These are phyloP conservation scores for Lamellibrachia luymesi DNA, from an alignment of 1,140 invertebrate species.

Conservation along the genomic window DNA sequence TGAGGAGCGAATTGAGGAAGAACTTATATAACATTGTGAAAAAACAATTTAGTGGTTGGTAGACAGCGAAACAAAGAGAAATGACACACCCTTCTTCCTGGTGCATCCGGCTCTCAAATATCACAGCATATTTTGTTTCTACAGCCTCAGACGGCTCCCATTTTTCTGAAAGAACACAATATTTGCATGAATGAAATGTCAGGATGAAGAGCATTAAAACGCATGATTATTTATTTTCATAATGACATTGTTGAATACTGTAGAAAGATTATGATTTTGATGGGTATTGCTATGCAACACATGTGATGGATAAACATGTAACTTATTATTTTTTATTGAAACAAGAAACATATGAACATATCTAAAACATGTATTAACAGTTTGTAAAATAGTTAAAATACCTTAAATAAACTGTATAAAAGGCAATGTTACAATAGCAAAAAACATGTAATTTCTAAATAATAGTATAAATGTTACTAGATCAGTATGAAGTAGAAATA, in stretches of 20 bases:
- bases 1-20: too few relatives aligned
- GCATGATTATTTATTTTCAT: neutral
- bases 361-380: neutral
- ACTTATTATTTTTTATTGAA: neutral
- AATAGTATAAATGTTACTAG: neutral
- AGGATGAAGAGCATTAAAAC: neutral
- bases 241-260: neutral
- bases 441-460: neutral
- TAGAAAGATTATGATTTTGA: neutral
- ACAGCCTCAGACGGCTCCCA: slow-evolving; percentile 53
- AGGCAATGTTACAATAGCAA: neutral
- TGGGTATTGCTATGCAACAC: too few relatives aligned
- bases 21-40: too few relatives aligned
- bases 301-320: too few relatives aligned
- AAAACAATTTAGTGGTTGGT: too few relatives aligned
- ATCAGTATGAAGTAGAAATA: neutral
- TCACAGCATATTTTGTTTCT: slow-evolving; percentile 17
- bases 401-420: slow-evolving; percentile 17
- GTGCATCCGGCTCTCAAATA: slow-evolving; percentile 16
- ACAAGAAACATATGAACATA: neutral
- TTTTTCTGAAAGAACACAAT: slow-evolving; percentile 37
- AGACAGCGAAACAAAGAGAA: neutral
- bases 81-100: slow-evolving; percentile 26
- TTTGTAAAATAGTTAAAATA: slow-evolving; percentile 23
- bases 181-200: neutral